Conservation (phyloP, 1,140 invertebrate genomes). For the Drosophila kepulauana region DNA sequence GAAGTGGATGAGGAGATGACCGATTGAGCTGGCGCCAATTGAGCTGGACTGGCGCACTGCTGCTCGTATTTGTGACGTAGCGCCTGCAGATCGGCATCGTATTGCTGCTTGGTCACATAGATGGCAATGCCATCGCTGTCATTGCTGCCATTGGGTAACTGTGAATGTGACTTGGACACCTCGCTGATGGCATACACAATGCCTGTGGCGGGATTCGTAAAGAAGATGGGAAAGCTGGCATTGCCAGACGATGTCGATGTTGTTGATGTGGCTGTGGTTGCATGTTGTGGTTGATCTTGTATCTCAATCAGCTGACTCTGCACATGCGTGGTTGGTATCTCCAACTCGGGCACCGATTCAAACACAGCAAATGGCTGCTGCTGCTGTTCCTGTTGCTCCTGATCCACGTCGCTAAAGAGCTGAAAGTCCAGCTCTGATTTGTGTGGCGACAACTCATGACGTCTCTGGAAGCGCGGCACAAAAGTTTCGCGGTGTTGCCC, state of each 20-base stretch:
- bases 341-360: constrained; percentile 42
- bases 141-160: constrained; percentile 35
- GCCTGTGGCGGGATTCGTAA: constrained; percentile 77
- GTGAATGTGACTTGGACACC: constrained; percentile 30
- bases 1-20: neutral
- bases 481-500: constrained; percentile 37
- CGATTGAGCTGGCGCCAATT: neutral
- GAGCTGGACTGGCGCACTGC: constrained; percentile 40
- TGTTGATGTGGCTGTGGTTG: neutral
- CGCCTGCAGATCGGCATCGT: constrained; percentile 64
- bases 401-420: constrained; percentile 46
- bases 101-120: constrained; percentile 77
- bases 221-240: constrained; percentile 71
- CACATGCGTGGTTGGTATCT: constrained; percentile 43
- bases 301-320: constrained; percentile 62
- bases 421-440: constrained; percentile 60
- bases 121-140: constrained; percentile 66
- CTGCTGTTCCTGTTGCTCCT: constrained; percentile 33
- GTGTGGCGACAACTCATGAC: constrained; percentile 15
- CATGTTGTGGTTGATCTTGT: neutral
- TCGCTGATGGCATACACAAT: constrained; percentile 81
- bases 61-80: constrained; percentile 62
- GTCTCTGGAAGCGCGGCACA: constrained; percentile 62
- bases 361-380: constrained; percentile 54
- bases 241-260: neutral